Conservation (phyloP, 2,797 vertebrate genomes). For the Lerista edwardsae region DNA sequence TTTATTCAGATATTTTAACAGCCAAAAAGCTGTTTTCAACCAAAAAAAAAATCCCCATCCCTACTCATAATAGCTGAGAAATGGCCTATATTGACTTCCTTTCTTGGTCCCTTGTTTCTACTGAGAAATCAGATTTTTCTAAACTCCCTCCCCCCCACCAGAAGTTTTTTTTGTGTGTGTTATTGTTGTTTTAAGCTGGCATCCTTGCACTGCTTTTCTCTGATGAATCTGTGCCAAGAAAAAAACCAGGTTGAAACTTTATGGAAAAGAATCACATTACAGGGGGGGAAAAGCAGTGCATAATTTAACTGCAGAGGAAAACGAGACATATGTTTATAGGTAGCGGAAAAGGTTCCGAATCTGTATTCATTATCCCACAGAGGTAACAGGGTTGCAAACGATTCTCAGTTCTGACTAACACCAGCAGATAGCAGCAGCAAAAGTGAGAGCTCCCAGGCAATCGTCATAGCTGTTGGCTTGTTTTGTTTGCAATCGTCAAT, state of each 20-base stretch:
- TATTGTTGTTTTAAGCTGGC: conserved; percentile 40
- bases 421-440: conserved; percentile 63
- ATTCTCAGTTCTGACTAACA: conserved; percentile 64
- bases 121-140: neutral
- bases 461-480: conserved; percentile 12
- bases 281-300: neutral
- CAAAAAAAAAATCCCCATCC: no score
- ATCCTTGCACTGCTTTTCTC: conserved; percentile 59
- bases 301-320: conserved; percentile 58
- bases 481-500: conserved; percentile 27
- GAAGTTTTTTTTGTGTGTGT: no score
- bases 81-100: no score
- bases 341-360: conserved; percentile 63
- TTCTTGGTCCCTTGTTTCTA: no score
- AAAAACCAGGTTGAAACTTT: conserved; percentile 61
- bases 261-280: neutral
- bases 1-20: no score
- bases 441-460: conserved; percentile 36
- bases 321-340: conserved; percentile 63
- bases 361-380: conserved; percentile 70
- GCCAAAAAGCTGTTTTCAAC: no score
- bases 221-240: conserved; percentile 53
- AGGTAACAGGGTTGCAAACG: conserved; percentile 60
- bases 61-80: no score
- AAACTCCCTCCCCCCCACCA: neutral